A percentile compares a stretch with the other conserved stretches of the same genome.
phyloP scores from a whole-genome alignment of 2,113 vertebrate genomes.

The Hydrolagus affinis region DNA sequence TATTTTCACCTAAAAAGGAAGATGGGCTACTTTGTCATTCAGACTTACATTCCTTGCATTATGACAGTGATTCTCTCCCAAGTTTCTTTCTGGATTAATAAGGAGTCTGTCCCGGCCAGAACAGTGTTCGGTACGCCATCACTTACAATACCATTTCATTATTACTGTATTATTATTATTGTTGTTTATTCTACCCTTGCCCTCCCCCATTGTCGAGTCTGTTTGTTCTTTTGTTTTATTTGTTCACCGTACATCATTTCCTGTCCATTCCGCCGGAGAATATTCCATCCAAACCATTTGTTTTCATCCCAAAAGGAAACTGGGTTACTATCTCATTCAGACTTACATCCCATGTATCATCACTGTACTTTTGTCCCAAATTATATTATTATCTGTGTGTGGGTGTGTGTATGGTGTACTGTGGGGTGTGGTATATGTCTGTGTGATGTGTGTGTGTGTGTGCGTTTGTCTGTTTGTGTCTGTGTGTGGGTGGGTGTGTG shows the following conservation, averaged over 20 bases:
- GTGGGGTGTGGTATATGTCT: constrained; percentile 83
- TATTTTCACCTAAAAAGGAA: constrained; percentile 94
- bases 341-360: constrained; percentile 94
- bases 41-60: constrained; percentile 92
- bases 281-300: constrained; percentile 46
- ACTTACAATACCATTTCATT: constrained; percentile 12
- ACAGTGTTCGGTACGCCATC: constrained; percentile 82
- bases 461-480: too few species aligned
- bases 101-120: constrained; percentile 89
- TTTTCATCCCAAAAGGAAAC: constrained; percentile 92
- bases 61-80: constrained; percentile 95
- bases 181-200: too few species aligned
- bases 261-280: constrained; percentile 46
- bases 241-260: constrained; percentile 35
- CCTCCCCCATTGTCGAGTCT: background rate
- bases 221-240: constrained; percentile 26
- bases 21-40: constrained; percentile 97
- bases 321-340: constrained; percentile 97
- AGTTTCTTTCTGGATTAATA: constrained; percentile 97
- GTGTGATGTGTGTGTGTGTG: background rate
- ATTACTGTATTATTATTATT: too few species aligned
- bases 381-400: constrained; percentile 65
- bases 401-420: constrained; percentile 51
- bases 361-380: constrained; percentile 91
- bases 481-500: too few species aligned